Evolutionary conservation across 1,140 invertebrate species (phyloP), one percentile per base, ranked within the genome.

Genomic region (Drosophila lacteicornis): DNA sequence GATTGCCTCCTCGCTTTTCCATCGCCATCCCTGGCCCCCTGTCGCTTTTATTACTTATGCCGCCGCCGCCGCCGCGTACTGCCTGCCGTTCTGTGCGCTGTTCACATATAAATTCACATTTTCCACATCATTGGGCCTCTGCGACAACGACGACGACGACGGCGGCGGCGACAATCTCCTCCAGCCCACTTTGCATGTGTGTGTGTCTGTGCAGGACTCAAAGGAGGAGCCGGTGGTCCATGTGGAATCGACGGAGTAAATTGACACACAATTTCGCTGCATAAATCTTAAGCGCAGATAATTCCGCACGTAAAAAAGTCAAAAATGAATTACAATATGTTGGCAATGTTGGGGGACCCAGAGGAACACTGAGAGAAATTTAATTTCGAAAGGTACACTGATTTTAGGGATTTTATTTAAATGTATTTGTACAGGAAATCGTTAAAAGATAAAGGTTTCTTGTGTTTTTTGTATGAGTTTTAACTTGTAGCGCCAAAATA

Each of bases 81-180:
- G 27, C 30, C 30, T 33, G 33, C 9, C 33, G 9, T 50, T 47
- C 66, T 59, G 27, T 30, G 27, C 27, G 27, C 27, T 50, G 57
- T 61, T 69, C 67, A 70, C 69, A 75, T 90, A 88, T 88, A 88
- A 84, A 88, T 88, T 88, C 85, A 88, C 84, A 88, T 88, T 88
- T 88, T 88, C 78, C 84, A 88, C 85, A 88, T 87, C 84, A 84
- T 87, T 87, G 84, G 58, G 56, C 50, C 27, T 57, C 60, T 40
- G 75, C 60, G 78, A 84, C 59, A 66, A 69, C 69, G 63, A 51
- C 47, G 51, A 66, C 27, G 27, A 25, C 22, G 22, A 4, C 8
- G 30, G 8, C 45, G 47, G 15, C 38, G 13, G 30, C 49, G 78
- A 77, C 83, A 83, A 87, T 87, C 79, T 87, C 46, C 55, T 12